Evolutionary conservation across 2,797 vertebrate genomes (phyloP), one percentile per base, ranked within the genome.

Genomic region (Pseudotriccus pelzelni): DNA sequence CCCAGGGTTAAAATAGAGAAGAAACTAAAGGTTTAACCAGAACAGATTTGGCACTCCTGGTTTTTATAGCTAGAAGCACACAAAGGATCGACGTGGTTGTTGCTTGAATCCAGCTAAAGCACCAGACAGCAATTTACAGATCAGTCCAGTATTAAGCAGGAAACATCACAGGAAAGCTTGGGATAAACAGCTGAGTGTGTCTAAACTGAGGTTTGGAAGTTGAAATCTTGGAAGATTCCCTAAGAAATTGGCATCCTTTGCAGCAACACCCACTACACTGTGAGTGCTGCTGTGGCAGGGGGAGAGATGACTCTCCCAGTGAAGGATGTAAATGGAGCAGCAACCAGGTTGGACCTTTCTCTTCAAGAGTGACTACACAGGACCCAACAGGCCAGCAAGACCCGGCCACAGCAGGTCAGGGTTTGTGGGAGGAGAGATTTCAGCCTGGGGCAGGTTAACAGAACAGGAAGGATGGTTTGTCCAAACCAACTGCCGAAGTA

Each of bases 381-480:
- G 46, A 46, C 46, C 21, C 59, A 66, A 4, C 2, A 37, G 55
- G 22, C 30, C 88, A 84, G 78, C 60, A 59, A 50, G 21, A 30
- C 30, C 7, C 0, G 4, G 66, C 15, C 87, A 46, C 4, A 6
- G 41, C 4, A 6, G 0, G 14, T 4, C 5, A 27, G 30, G 7
- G 64, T 17, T 4, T 49, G 72, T 27, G 55, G 68, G 44, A 77
- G n/a, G 56, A 68, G 41, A 43, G 41, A 32, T n/a, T 7, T 2
- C 63, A 82, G 24, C 30, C 47, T 7, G 2, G 58, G 72, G 50
- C 0, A 11, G 43, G 83, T 95, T 87, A 85, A 91, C 36, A 74
- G 68, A 56, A 49, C 36, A 87, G 49, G 23, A 19, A 73, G 44
- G 78, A 32, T 44, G 67, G 24, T 52, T 80, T 68, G 49, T 44